Conservation (phyloP, 2,797 vertebrate genomes). For the Neosilurus mollespiculum region DNA sequence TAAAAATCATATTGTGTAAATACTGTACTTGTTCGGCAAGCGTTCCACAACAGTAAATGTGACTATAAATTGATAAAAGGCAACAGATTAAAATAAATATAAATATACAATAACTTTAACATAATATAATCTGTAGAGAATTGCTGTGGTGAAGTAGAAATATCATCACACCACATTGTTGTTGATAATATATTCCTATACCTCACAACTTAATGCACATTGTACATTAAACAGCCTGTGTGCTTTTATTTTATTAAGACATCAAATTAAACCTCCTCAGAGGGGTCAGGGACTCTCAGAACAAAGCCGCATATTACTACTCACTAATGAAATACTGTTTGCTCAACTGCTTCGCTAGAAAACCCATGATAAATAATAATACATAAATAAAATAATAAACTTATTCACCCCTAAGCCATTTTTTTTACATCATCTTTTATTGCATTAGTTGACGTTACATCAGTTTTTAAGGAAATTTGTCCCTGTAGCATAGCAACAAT, state of each 20-base stretch:
- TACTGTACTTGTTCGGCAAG: background rate
- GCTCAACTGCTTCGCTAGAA: background rate
- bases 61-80: background rate
- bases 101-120: background rate
- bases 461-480: background rate
- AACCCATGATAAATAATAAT: background rate
- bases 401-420: background rate
- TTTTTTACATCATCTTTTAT: background rate
- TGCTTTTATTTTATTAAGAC: background rate
- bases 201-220: background rate
- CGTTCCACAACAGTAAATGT: background rate
- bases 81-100: too few species aligned
- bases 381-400: background rate
- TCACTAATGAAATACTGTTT: background rate
- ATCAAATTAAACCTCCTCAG: background rate
- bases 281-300: background rate
- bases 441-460: background rate
- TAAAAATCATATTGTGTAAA: background rate
- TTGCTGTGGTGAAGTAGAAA: background rate
- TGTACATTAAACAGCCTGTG: background rate
- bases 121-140: background rate
- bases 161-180: background rate
- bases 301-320: background rate
- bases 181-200: background rate
- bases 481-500: background rate